Base-by-base conservation (phyloP, 2,888 invertebrate genomes). In the Helicoverpa assulta region DNA sequence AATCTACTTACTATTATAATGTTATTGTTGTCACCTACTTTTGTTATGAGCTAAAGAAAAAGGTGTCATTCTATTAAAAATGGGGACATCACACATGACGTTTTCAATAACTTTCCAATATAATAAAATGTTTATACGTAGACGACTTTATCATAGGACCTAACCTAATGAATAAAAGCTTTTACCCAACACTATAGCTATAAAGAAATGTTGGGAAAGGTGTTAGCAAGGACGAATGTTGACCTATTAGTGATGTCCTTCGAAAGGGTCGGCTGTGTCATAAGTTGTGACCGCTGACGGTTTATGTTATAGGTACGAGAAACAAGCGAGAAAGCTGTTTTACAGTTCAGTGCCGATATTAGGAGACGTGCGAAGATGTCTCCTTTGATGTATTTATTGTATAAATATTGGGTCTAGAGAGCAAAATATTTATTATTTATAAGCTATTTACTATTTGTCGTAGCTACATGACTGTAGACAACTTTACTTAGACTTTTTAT, bases 261-360 rank as follows among this genome's bases (percentile, higher is more conserved):
- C 80, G n/a, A 68, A 74, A 69, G 80, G 78, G 78, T 79, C 69
- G 79, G 54, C 57, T 74, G 61, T 40, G 64, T 68, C 58, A 79
- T 79, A 79, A 69, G 54, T 74, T 64, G 16, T 69, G 64, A 64
- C 61, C 64, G 51, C 54, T 78, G 62, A 73, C 64, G 47, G 54
- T 64, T 79, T 55, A 62, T 61, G 64, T 62, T 61, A 64, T 33
- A 68, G 52, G 59, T 73, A 67, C 7, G 68, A 79, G 51, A 58
- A 67, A 53, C 19, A 63, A 76, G 53, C 62, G 65, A 60, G 50
- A 47, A 65, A 57, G 56, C 52, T 47, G 52, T 40, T 70, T 60
- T 37, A 70, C 47, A n/a, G n/a, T 47, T 47, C 47, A 47, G 16
- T 47, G n/a, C n/a, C 47, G 47, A 5, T 47, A 47, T 47, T 47